Percentiles rank a stretch among this genome's conserved stretches.
Conservation (phyloP, 2,797 vertebrate genomes). For the Melanotaenia nigrans region DNA sequence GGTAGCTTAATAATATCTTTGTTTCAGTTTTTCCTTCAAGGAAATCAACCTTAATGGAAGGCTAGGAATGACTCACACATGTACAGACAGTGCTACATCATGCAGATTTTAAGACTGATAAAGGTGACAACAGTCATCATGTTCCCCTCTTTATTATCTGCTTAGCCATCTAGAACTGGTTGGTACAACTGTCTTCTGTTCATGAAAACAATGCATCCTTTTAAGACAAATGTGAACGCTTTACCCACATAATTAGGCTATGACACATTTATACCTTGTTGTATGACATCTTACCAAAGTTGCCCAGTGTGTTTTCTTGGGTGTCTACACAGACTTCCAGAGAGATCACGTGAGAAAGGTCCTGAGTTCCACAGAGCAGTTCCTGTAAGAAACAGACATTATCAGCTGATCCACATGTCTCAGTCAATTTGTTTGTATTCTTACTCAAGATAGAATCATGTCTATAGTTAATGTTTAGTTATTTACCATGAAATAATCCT, state of each 20-base stretch:
- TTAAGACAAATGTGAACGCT: not conserved
- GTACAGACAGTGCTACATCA: constrained; percentile 36
- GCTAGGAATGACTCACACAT: constrained; percentile 46
- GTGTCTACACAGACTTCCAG: constrained; percentile 90
- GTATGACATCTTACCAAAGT: constrained; percentile 87
- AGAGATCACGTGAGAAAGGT: constrained; percentile 83
- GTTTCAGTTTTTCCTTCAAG: constrained; percentile 10
- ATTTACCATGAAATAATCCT: not conserved
- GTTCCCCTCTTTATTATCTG: constrained; percentile 20
- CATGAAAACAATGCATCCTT: not conserved
- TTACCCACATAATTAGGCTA: not conserved
- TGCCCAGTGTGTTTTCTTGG: constrained; percentile 86
- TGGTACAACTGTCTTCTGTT: constrained; percentile 26
- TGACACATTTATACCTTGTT: not conserved
- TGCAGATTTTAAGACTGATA: constrained; percentile 42
- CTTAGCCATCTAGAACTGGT: constrained; percentile 20
- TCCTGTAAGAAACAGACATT: constrained; percentile 77
- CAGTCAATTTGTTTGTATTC: constrained; percentile 1
- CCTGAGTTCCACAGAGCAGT: constrained; percentile 81
- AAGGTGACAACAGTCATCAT: constrained; percentile 34
- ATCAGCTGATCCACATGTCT: not conserved
- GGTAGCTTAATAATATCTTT: constrained; percentile 11
- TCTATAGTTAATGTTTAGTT: not conserved
- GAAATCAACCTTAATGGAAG: not conserved
- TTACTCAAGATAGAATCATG: not conserved